Evolutionary conservation across 2,113 vertebrate species (phyloP).

Genomic region (Neoarius graeffei): DNA sequence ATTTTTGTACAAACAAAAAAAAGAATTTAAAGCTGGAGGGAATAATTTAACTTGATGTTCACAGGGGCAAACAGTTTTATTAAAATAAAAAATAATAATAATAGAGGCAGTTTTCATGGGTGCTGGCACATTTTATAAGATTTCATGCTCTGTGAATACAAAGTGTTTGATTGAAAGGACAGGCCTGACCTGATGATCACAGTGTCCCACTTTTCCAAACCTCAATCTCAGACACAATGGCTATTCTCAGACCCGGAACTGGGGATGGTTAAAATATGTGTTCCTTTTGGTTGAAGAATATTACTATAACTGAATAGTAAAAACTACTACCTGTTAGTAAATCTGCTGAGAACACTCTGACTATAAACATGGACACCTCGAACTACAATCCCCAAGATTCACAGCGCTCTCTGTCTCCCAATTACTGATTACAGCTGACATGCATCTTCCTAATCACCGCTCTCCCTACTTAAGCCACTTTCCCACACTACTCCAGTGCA

Average conservation of each 20-base stretch:
- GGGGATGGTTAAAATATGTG: not conserved
- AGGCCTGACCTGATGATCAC: constrained; percentile 32
- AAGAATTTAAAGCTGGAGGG: not conserved
- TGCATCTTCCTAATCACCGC: too few species aligned
- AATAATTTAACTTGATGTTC: not conserved
- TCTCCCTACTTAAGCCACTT: too few species aligned
- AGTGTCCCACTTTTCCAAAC: constrained; percentile 31
- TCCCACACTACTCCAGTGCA: too few species aligned
- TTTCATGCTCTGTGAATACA: constrained; percentile 21
- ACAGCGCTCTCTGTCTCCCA: too few species aligned
- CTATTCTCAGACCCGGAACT: not conserved
- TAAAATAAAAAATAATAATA: not conserved
- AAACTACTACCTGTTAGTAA: not conserved
- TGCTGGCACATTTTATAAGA: constrained; percentile 12
- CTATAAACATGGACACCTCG: too few species aligned
- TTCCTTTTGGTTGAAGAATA: not conserved
- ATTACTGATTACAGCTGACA: too few species aligned
- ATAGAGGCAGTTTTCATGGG: not conserved
- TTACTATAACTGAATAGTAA: not conserved
- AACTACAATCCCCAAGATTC: too few species aligned
- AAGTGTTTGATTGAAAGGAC: constrained; percentile 32
- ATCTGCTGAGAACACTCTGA: too few species aligned
- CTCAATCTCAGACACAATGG: not conserved
- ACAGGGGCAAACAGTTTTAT: not conserved
- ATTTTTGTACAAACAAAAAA: not conserved